Conservation (phyloP, 2,888 invertebrate genomes). For the Plemyria rubiginata region DNA sequence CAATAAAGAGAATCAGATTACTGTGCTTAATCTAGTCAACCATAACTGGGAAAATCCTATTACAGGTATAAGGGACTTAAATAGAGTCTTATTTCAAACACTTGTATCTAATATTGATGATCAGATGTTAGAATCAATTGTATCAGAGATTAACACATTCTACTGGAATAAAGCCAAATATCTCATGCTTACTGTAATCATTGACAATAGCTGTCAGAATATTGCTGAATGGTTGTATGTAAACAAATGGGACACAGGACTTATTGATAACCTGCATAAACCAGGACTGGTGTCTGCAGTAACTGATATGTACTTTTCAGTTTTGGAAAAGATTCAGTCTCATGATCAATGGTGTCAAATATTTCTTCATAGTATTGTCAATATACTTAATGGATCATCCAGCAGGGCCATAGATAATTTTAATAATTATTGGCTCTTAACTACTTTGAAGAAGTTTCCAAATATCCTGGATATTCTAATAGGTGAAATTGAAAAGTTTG, state of each 20-base stretch:
- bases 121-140: constrained; percentile 51
- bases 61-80: constrained; percentile 82
- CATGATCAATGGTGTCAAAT: constrained; percentile 73
- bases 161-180: constrained; percentile 86
- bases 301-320: constrained; percentile 83
- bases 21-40: constrained; percentile 78
- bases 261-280: constrained; percentile 73
- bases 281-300: constrained; percentile 85
- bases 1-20: constrained; percentile 59
- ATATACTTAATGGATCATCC: constrained; percentile 55
- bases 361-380: constrained; percentile 62
- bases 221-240: constrained; percentile 31
- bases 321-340: constrained; percentile 69
- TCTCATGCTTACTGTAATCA: constrained; percentile 81
- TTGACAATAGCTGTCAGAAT: constrained; percentile 54
- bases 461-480: constrained; percentile 54
- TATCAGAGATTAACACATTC: constrained; percentile 69
- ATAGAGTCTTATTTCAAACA: constrained; percentile 76
- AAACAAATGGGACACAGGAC: constrained; percentile 64
- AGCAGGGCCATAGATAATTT: constrained; percentile 72
- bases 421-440: constrained; percentile 79
- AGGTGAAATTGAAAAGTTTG: constrained; percentile 48
- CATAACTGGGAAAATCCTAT: constrained; percentile 87
- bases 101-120: constrained; percentile 56
- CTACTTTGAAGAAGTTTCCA: constrained; percentile 76